These are phyloP conservation scores for Cataglyphis albicans DNA, from an alignment of 2,888 invertebrate genomes.

Conservation along the genomic window DNA sequence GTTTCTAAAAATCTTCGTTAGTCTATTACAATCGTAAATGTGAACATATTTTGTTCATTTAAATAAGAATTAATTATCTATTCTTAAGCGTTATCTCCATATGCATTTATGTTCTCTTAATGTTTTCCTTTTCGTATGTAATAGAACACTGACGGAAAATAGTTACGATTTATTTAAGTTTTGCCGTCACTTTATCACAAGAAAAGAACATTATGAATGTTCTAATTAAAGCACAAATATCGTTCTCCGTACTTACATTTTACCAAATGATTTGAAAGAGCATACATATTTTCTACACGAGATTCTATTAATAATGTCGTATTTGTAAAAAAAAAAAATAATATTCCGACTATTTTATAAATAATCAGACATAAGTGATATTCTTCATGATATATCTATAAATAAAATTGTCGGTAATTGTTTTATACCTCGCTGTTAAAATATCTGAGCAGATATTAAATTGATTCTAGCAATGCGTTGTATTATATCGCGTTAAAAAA, in stretches of 20 bases:
- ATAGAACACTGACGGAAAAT: neutral
- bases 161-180: neutral
- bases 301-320: slow-evolving; percentile 1
- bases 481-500: slow-evolving; percentile 19
- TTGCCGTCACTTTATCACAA: neutral
- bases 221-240: slow-evolving; percentile 26
- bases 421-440: slow-evolving; percentile 38
- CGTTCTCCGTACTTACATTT: slow-evolving; percentile 20
- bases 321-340: slow-evolving; percentile 7
- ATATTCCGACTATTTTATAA: slow-evolving; percentile 14
- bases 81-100: slow-evolving; percentile 18
- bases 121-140: neutral
- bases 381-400: neutral
- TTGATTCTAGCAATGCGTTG: slow-evolving; percentile 7
- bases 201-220: neutral
- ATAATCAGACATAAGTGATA: slow-evolving; percentile 7
- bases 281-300: neutral
- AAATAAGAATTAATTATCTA: slow-evolving; percentile 10
- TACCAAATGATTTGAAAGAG: slow-evolving; percentile 19
- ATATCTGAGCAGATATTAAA: slow-evolving; percentile 17
- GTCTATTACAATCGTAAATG: neutral
- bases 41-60: neutral
- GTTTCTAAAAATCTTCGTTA: neutral
- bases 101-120: slow-evolving; percentile 7
- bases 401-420: slow-evolving; percentile 33